Evolutionary conservation across 2,113 vertebrate species (phyloP).

Genomic region (Tiliqua scincoides): DNA sequence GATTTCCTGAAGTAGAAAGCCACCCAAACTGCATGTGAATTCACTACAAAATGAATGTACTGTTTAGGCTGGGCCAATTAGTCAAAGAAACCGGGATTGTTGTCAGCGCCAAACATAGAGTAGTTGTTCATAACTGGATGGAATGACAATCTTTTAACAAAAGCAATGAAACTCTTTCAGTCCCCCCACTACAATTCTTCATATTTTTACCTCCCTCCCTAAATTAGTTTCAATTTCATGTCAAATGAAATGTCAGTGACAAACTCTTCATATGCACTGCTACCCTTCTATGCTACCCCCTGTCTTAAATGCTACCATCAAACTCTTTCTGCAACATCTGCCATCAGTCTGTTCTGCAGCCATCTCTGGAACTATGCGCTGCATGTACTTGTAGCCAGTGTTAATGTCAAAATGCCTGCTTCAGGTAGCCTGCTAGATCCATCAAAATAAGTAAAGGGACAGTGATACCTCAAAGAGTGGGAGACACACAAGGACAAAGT

Average conservation of each 20-base stretch:
- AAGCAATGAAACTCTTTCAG: neutral
- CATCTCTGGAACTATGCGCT: neutral
- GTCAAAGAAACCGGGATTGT: too few species aligned
- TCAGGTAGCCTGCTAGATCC: neutral
- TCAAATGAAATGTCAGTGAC: neutral
- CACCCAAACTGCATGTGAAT: too few species aligned
- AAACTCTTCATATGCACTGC: neutral
- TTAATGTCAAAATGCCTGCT: neutral
- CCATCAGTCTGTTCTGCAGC: neutral
- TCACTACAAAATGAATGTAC: too few species aligned
- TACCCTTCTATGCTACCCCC: neutral
- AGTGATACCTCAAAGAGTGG: too few species aligned
- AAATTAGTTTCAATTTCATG: neutral
- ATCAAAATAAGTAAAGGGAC: neutral
- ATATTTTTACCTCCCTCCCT: neutral
- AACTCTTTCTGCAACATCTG: neutral
- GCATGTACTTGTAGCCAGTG: too few species aligned
- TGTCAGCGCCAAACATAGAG: slow-evolving; percentile 23
- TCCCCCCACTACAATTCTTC: too few species aligned
- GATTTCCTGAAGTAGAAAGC: too few species aligned
- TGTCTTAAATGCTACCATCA: neutral
- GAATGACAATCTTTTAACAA: slow-evolving; percentile 11
- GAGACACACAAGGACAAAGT: too few species aligned
- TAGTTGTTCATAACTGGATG: slow-evolving; percentile 1
- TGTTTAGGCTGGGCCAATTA: too few species aligned